Conservation (phyloP, 2,888 invertebrate genomes). For the Pachydiplax longipennis region DNA sequence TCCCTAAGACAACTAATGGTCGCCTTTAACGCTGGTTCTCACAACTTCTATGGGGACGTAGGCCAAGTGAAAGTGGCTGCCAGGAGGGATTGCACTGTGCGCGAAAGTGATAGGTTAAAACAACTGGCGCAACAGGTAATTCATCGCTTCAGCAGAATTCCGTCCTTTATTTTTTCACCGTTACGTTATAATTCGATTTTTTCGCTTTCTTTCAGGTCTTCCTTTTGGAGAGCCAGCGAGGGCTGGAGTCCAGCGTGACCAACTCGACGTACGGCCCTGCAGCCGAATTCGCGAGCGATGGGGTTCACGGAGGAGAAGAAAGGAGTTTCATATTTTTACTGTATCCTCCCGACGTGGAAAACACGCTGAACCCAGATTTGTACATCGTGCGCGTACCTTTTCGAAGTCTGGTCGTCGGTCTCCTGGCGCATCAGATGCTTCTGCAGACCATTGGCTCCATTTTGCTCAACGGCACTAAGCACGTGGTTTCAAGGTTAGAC, state of each 20-base stretch:
- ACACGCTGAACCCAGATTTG: constrained; percentile 76
- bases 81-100: constrained; percentile 82
- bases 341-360: constrained; percentile 75
- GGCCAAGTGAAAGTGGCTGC: constrained; percentile 95
- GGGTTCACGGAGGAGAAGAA: constrained; percentile 68
- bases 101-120: constrained; percentile 83
- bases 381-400: constrained; percentile 87
- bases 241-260: constrained; percentile 54
- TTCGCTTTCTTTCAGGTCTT: constrained; percentile 62
- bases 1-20: constrained; percentile 87
- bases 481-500: constrained; percentile 70
- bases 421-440: constrained; percentile 91
- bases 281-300: constrained; percentile 50
- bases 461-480: constrained; percentile 76
- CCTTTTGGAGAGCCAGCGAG: constrained; percentile 67
- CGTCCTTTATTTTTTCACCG: neutral
- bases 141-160: neutral
- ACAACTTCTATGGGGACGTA: constrained; percentile 92
- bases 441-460: constrained; percentile 90
- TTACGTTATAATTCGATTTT: constrained; percentile 31
- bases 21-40: constrained; percentile 89
- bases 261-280: constrained; percentile 28
- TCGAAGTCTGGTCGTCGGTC: constrained; percentile 84
- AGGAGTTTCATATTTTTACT: constrained; percentile 88
- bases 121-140: constrained; percentile 88